phyloP scores from a whole-genome alignment of 2,888 invertebrate species.

The Lithophane semibrunnea region DNA sequence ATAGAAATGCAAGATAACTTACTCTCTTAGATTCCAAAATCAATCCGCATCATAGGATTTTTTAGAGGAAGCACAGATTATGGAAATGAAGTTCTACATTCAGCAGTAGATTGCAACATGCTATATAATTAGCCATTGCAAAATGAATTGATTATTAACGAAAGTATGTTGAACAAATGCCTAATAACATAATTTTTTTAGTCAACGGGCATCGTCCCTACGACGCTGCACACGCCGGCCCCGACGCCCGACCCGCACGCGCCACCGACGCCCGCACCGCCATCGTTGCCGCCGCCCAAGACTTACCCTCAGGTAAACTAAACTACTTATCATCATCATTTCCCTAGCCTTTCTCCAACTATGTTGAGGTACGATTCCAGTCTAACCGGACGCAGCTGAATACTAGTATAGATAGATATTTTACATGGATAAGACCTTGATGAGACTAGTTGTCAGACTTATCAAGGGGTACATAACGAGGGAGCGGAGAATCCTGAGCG shows the following conservation, averaged over 20 bases:
- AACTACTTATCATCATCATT: not conserved
- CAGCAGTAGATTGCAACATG: not conserved
- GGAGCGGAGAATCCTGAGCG: too few relatives aligned
- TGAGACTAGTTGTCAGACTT: too few relatives aligned
- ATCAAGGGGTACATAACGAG: too few relatives aligned
- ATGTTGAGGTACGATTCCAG: too few relatives aligned
- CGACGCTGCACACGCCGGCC: constrained; percentile 89
- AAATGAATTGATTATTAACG: not conserved
- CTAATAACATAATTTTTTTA: constrained; percentile 27
- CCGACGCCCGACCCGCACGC: constrained; percentile 88
- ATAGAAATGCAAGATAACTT: not conserved
- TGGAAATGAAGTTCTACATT: not conserved
- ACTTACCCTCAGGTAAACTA: constrained; percentile 82
- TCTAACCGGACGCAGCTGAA: too few relatives aligned
- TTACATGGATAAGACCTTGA: too few relatives aligned
- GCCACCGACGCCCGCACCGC: constrained; percentile 87
- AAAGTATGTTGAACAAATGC: not conserved
- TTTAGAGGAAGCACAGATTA: not conserved
- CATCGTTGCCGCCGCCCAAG: constrained; percentile 82
- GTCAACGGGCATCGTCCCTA: constrained; percentile 75
- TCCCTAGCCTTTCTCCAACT: too few relatives aligned
- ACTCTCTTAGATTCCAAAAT: not conserved
- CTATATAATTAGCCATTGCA: not conserved
- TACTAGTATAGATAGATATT: too few relatives aligned
- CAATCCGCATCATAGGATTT: not conserved